Percentiles rank a stretch among this genome's conserved stretches.
Evolutionary conservation across 2,797 vertebrate genomes (phyloP).

Genomic region (Poecilia velifera): DNA sequence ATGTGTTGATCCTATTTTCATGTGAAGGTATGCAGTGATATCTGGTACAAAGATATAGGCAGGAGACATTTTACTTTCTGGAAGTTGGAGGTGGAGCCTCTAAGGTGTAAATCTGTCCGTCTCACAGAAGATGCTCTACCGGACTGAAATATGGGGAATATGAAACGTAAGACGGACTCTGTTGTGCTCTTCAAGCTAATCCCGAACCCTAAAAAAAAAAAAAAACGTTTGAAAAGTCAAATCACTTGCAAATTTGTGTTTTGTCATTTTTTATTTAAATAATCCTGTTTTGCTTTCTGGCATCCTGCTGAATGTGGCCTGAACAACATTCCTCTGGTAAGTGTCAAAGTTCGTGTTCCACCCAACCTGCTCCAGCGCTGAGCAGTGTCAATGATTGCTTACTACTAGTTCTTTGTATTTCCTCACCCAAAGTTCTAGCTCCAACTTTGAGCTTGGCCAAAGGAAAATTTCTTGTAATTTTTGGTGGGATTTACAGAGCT

Average conservation of each 20-base stretch:
- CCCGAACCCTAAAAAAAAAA: neutral
- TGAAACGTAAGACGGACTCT: neutral
- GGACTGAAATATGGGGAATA: neutral
- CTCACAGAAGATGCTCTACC: neutral
- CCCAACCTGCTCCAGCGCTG: neutral
- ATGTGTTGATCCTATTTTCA: neutral
- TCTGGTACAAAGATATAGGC: neutral
- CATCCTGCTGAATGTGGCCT: neutral
- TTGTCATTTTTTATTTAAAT: neutral
- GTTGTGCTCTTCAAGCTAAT: neutral
- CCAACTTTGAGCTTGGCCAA: neutral
- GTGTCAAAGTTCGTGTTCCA: neutral
- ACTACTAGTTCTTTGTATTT: neutral
- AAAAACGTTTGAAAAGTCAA: neutral
- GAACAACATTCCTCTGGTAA: neutral
- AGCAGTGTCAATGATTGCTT: neutral
- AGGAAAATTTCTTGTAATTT: neutral
- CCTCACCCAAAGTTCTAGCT: neutral
- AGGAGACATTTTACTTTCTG: neutral
- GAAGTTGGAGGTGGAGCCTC: neutral
- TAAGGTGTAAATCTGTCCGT: neutral
- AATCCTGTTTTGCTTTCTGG: neutral
- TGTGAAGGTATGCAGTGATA: neutral
- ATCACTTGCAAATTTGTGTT: neutral
- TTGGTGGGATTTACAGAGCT: neutral